Conservation (phyloP, 2,797 vertebrate genomes). For the Tiaroga cobitis region DNA sequence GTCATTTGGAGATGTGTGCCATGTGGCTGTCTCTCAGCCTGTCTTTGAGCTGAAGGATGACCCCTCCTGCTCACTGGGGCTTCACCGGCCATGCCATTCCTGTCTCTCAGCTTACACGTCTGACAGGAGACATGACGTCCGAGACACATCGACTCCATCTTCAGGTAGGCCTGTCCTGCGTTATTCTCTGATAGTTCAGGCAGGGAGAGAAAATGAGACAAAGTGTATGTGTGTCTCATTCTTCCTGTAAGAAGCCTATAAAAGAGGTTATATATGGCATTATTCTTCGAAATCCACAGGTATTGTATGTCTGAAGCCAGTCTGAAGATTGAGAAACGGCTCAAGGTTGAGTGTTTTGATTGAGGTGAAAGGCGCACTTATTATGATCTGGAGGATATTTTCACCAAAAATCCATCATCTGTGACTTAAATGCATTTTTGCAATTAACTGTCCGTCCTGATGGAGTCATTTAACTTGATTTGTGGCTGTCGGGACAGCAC, state of each 20-base stretch:
- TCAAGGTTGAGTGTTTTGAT: slow-evolving; percentile 53
- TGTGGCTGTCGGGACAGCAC: slow-evolving; percentile 46
- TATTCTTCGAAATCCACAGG: slow-evolving; percentile 24
- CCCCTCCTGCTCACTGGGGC: slow-evolving; percentile 85
- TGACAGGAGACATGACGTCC: slow-evolving; percentile 96
- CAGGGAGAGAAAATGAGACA: slow-evolving; percentile 71
- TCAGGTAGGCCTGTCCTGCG: slow-evolving; percentile 71
- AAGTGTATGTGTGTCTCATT: slow-evolving; percentile 22
- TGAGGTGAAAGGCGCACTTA: slow-evolving; percentile 43
- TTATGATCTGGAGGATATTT: slow-evolving; percentile 52
- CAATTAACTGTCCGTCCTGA: slow-evolving; percentile 60
- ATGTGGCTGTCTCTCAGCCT: slow-evolving; percentile 72
- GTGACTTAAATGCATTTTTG: slow-evolving; percentile 60
- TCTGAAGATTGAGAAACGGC: slow-evolving; percentile 14
- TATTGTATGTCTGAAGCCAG: slow-evolving; percentile 24
- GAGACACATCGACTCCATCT: slow-evolving; percentile 83
- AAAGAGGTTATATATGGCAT: slow-evolving; percentile 26
- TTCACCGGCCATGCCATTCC: slow-evolving; percentile 88
- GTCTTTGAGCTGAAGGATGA: slow-evolving; percentile 87
- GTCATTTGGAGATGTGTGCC: slow-evolving; percentile 65
- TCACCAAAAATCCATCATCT: slow-evolving; percentile 53
- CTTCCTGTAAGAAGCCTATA: slow-evolving; percentile 22
- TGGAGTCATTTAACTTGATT: slow-evolving; percentile 60
- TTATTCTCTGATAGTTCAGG: slow-evolving; percentile 76
- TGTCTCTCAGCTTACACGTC: slow-evolving; percentile 89